Evolutionary conservation across 2,113 vertebrate genomes (phyloP).

Genomic region (Thalassarche chlororhynchos): DNA sequence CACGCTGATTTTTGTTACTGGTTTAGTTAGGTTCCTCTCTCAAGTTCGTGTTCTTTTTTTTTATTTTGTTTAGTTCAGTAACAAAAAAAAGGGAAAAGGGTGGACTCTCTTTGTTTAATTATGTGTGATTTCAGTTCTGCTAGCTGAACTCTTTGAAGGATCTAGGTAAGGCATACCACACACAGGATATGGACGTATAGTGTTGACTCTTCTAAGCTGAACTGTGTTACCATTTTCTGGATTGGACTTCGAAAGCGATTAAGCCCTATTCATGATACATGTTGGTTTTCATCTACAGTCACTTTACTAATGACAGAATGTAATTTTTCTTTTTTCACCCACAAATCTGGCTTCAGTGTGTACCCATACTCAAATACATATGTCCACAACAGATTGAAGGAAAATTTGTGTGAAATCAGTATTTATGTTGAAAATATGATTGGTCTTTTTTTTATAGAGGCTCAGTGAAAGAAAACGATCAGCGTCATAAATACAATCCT

Average conservation of each 20-base stretch:
- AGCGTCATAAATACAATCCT: background rate
- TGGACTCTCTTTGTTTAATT: background rate
- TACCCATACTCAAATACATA: background rate
- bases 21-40: background rate
- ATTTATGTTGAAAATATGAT: background rate
- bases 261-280: background rate
- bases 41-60: background rate
- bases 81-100: background rate
- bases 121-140: background rate
- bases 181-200: background rate
- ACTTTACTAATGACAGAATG: background rate
- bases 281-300: background rate
- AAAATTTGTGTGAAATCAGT: background rate
- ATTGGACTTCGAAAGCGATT: background rate
- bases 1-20: background rate
- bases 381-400: background rate
- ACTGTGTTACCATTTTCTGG: background rate
- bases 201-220: background rate
- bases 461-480: background rate
- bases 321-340: background rate
- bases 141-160: background rate
- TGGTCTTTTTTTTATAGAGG: background rate
- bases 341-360: background rate
- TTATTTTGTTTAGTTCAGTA: background rate
- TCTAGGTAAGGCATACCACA: background rate